Base-by-base conservation (phyloP, 2,113 vertebrate genomes). In the Romanogobio albipinnatus region DNA sequence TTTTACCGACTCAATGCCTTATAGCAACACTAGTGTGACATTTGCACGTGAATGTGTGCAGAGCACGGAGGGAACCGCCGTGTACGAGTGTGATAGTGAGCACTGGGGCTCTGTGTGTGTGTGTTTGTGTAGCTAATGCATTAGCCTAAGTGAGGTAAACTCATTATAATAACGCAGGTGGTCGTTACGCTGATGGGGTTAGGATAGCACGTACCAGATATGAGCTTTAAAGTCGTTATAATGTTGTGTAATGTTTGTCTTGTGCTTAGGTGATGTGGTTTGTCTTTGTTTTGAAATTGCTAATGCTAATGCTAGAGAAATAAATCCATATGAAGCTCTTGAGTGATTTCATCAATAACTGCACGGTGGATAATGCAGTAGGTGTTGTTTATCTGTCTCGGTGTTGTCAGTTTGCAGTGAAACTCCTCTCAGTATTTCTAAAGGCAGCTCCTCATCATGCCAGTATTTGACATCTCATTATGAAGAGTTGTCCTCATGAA, bases 231-330 rank as follows among this genome's bases (percentile, higher is more conserved):
- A 51, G 2, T 10, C 9, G 9, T 47, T 62, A 14, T 64, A 29
- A 9, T 64, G n/a, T 8, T 36, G 26, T 4, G 14, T 26, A n/a
- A n/a, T 82, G 66, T 43, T 73, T 58, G 49, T 53, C 61, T 36
- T 68, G 1, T 0, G 24, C 5, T n/a, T 1, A 49, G 11, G 9
- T 14, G 5, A 68, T 13, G 29, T 11, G 45, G 19, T 26, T 33
- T 53, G 79, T 36, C 62, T 81, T 68, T 78, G 29, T 78, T 53
- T 68, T 81, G 45, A 11, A 22, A 11, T 7, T 19, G 79, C 79
- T 81, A 81, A 81, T 81, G 79, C 79, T 81, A 81, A 81, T 51
- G 79, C 79, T 81, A 81, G 79, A 68, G 45, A 68, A 53, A 66
- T 66, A 29, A 39, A n/a, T 17, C 26, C 15, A 22, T 9, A 10